phyloP scores from a whole-genome alignment of 2,888 invertebrate genomes.

The Tiphia femorata region DNA sequence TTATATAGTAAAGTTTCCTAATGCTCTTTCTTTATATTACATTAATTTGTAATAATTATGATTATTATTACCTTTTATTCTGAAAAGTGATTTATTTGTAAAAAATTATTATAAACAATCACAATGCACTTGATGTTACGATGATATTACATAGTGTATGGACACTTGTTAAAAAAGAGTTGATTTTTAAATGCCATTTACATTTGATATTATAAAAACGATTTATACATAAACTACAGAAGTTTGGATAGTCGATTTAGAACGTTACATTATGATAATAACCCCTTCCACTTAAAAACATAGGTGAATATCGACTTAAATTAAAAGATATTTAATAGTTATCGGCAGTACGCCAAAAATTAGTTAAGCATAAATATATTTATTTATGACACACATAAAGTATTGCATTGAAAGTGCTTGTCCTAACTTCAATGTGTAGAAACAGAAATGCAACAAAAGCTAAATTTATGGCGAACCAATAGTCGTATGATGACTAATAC shows the following conservation, averaged over 20 bases:
- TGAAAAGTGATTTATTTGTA: conserved; percentile 1
- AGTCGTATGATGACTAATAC: not conserved
- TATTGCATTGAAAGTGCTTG: not conserved
- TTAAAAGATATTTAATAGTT: not conserved
- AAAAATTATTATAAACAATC: not conserved
- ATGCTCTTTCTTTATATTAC: too few species aligned
- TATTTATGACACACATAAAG: not conserved
- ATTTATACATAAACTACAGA: not conserved
- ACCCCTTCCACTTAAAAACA: not conserved
- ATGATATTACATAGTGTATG: not conserved
- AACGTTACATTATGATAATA: not conserved
- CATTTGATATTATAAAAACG: not conserved
- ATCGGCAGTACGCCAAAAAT: not conserved
- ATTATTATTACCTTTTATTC: too few species aligned
- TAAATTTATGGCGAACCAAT: not conserved
- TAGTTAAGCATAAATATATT: not conserved
- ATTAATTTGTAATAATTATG: too few species aligned
- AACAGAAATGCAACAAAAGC: not conserved
- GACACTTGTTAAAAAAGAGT: not conserved
- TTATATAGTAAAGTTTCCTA: too few species aligned
- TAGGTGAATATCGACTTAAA: not conserved
- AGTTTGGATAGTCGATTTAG: not conserved
- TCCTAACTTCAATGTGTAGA: not conserved
- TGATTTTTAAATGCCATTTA: not conserved
- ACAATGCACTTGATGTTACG: not conserved